These are phyloP conservation scores for Poecilia picta DNA, from an alignment of 2,797 vertebrate species.

Conservation along the genomic window DNA sequence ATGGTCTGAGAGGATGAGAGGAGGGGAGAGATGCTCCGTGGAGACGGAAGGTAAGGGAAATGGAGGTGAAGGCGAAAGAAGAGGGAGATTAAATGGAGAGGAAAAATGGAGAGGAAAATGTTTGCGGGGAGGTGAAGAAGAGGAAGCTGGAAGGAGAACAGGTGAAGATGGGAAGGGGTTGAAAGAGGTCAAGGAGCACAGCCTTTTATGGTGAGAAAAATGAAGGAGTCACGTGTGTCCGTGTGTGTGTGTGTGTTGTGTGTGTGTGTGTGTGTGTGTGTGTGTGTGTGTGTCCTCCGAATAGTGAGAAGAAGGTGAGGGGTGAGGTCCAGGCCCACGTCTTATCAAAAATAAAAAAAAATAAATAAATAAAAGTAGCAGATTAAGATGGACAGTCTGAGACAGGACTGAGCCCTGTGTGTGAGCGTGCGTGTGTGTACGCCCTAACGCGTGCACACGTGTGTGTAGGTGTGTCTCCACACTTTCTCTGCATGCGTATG, in stretches of 20 bases:
- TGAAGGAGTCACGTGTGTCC: slow-evolving; percentile 25
- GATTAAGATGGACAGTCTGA: slow-evolving; percentile 70
- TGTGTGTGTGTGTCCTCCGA: slow-evolving; percentile 56
- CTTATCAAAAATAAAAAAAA: slow-evolving; percentile 13
- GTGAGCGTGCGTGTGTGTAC: slow-evolving; percentile 26
- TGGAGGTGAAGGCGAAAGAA: slow-evolving; percentile 17
- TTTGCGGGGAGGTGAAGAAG: slow-evolving; percentile 31
- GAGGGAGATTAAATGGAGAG: slow-evolving; percentile 41
- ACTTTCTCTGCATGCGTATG: slow-evolving; percentile 23
- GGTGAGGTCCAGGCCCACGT: slow-evolving; percentile 67
- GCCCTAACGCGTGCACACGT: not conserved
- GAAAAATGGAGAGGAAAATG: slow-evolving; percentile 19
- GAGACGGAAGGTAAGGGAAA: slow-evolving; percentile 12
- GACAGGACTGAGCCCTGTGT: slow-evolving; percentile 33
- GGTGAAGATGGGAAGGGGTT: slow-evolving; percentile 41
- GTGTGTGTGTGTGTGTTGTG: too few species aligned
- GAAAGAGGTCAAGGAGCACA: slow-evolving; percentile 65
- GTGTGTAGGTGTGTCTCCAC: slow-evolving; percentile 29
- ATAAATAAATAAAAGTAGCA: slow-evolving; percentile 60
- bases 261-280: slow-evolving; percentile 44
- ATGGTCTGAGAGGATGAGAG: slow-evolving; percentile 17
- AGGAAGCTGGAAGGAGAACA: slow-evolving; percentile 42
- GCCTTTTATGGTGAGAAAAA: slow-evolving; percentile 57
- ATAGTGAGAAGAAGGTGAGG: slow-evolving; percentile 71
- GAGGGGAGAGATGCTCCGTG: slow-evolving; percentile 13